phyloP scores from a whole-genome alignment of 1,140 invertebrate species.

The Drosophila subobscura region DNA sequence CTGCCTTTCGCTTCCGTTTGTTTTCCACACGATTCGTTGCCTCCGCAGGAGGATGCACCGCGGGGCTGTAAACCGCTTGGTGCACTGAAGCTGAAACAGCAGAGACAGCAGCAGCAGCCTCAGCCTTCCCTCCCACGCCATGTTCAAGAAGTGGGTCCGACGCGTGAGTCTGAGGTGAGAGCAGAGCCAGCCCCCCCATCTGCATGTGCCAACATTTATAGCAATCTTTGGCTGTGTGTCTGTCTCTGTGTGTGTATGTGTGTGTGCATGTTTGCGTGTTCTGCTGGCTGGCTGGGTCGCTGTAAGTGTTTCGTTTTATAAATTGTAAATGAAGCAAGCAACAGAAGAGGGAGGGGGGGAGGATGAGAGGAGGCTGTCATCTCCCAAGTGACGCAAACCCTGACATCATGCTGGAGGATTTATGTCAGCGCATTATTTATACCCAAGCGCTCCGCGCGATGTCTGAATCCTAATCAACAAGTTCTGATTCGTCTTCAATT shows the following conservation, averaged over 20 bases:
- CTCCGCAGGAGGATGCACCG: background rate
- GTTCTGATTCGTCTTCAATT: constrained; percentile 25
- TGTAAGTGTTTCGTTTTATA: constrained; percentile 45
- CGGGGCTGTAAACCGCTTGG: no score
- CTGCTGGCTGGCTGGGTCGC: constrained; percentile 9
- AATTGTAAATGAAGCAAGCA: constrained; percentile 54
- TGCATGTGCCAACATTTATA: constrained; percentile 3
- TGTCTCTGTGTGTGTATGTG: constrained; percentile 3
- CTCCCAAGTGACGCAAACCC: constrained; percentile 28
- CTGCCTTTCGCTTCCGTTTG: background rate
- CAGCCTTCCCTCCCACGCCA: constrained; percentile 16
- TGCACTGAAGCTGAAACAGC: constrained; percentile 25
- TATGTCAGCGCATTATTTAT: constrained; percentile 36
- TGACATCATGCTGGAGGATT: constrained; percentile 56
- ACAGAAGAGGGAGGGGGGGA: background rate
- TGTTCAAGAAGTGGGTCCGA: constrained; percentile 83
- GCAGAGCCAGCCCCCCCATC: constrained; percentile 12
- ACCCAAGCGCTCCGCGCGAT: constrained; percentile 1
- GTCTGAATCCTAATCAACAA: constrained; percentile 54
- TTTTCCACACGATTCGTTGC: constrained; percentile 15
- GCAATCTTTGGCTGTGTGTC: constrained; percentile 2
- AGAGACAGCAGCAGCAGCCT: constrained; percentile 4
- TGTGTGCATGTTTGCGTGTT: constrained; percentile 1
- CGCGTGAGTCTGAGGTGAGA: constrained; percentile 81
- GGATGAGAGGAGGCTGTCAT: constrained; percentile 2